Evolutionary conservation across 2,888 invertebrate genomes (phyloP), one percentile per base, ranked within the genome.

Genomic region (Lymantria monacha): DNA sequence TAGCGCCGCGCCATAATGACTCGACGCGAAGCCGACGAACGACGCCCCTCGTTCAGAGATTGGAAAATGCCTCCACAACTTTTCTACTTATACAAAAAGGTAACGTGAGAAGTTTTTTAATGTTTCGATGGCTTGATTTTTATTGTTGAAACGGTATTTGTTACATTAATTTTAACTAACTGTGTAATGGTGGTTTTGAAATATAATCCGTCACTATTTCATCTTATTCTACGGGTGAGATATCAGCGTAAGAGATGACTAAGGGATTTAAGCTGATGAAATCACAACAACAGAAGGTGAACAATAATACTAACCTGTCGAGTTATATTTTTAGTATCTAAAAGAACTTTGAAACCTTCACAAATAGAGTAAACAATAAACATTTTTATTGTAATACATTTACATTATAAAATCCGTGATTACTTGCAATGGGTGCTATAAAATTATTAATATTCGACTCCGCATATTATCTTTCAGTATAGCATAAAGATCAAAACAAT

Each of bases 21-120:
- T 76, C 74, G 75, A 56, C 70, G 61, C 65, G 63, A 63, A 61
- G 65, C 62, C 63, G 66, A 65, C 67, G 59, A n/a, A 51, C 57
- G 53, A 51, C 66, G 60, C 64, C 72, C 74, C 74, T 70, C 74
- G 73, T 73, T 71, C 72, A 69, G 72, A 83, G 79, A 86, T 84
- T 87, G 83, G 82, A 87, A 86, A 85, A 86, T 82, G 78, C 81
- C 79, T 79, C 73, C 66, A 68, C 74, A 87, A 87, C 83, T 86
- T 87, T 84, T 77, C 79, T 81, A 83, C 81, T 83, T 83, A 83
- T 74, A 81, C 81, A 84, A 85, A 85, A 85, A 76, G 81, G 84
- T 85, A 79, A 82, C 81, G 81, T 71, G 77, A 77, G 81, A 84
- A 84, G 79, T 85, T 77, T 79, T 65, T 66, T 72, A 74, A 74